Conservation (phyloP, 2,797 vertebrate species). For the Sebastes melanostomus region DNA sequence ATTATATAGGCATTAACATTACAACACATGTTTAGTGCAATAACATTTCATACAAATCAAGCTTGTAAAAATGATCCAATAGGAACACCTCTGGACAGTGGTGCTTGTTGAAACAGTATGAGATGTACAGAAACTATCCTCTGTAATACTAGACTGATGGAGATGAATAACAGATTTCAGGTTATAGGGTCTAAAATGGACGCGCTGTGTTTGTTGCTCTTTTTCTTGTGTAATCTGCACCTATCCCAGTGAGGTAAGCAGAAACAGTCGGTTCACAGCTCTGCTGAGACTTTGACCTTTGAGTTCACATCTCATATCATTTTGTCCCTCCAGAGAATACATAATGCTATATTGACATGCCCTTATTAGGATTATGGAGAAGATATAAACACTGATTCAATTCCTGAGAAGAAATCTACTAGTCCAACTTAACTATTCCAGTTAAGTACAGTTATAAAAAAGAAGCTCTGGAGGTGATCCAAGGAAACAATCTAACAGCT, state of each 20-base stretch:
- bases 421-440: not conserved
- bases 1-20: not conserved
- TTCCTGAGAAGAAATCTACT: not conserved
- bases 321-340: not conserved
- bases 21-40: not conserved
- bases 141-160: not conserved
- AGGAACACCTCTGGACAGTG: not conserved
- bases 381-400: not conserved
- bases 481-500: not conserved
- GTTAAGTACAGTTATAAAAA: not conserved
- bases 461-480: not conserved
- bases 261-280: not conserved
- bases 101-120: not conserved
- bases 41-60: not conserved
- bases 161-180: not conserved
- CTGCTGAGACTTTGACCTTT: conserved; percentile 20
- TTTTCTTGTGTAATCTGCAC: conserved; percentile 8
- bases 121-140: not conserved
- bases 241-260: not conserved
- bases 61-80: not conserved
- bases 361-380: not conserved
- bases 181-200: not conserved
- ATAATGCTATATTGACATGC: not conserved
- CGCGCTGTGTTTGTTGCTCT: conserved; percentile 4
- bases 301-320: not conserved